Base-by-base conservation (phyloP, 2,888 invertebrate species). In the Anagyrus pseudococci region DNA sequence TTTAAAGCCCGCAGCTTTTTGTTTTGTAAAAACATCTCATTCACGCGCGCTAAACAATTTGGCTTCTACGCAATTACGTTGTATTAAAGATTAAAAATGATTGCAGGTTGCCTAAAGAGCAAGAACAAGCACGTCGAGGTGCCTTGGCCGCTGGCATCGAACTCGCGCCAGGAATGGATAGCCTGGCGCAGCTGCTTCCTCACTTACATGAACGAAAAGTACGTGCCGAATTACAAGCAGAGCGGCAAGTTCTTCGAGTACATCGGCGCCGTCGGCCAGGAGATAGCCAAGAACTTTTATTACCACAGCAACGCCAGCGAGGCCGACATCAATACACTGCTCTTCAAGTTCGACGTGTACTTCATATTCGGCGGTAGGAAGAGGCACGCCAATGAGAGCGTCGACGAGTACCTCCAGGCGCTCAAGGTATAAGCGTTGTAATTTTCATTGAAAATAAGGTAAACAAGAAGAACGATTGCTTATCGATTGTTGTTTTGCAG, bases 301-400 rank as follows among this genome's bases (percentile, higher is more conserved):
- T 63, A 43, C 25, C 20, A 43, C 33, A 44, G 20, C 8, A 2
- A 8, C 3, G n/a, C 19, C 2, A 26, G 22, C 2, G 54, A 58
- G 23, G 25, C 26, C 1, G 44, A 63, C 22, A 13, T 63, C 10
- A 25, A 54, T 1, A 46, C 20, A 1, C 23, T 63, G n/a, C 4
- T 63, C 2, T 58, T 58, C 19, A 63, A 63, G 44, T 63, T 58
- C 43, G 58, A 63, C 17, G 58, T 58, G 3, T 63, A 58, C 26
- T 58, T 63, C 19, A 54, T 44, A 17, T 63, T 50, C 37, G 48
- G 58, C 22, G 43, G 54, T 2, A 49, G 23, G 50, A 46, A 25
- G 2, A 63, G 52, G 40, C 22, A 58, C 2, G 15, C 19, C 15
- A 29, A 57, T 23, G 50, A 63, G 25, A 19, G 57, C 19, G 29